Evolutionary conservation across 2,888 invertebrate genomes (phyloP).

Genomic region (Lasius platythorax): DNA sequence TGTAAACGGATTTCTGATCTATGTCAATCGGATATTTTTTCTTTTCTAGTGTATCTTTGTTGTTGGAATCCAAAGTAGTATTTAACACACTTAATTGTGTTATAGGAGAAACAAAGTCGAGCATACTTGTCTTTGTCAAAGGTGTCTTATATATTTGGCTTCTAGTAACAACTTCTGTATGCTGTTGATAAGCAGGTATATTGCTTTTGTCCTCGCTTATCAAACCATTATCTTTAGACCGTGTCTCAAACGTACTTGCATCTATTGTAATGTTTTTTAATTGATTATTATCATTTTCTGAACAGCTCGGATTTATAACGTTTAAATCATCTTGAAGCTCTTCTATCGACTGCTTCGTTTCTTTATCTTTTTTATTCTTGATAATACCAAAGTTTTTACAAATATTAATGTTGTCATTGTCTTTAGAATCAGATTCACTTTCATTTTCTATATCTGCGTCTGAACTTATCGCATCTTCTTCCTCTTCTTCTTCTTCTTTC

Average conservation of each 20-base stretch:
- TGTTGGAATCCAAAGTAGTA: conserved; percentile 62
- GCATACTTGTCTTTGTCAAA: conserved; percentile 63
- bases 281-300: conserved; percentile 13
- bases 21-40: conserved; percentile 35
- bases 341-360: conserved; percentile 76
- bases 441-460: conserved; percentile 42
- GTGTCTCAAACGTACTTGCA: conserved; percentile 72
- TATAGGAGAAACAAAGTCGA: conserved; percentile 86
- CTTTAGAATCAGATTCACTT: conserved; percentile 25
- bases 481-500: conserved; percentile 72
- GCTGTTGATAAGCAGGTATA: conserved; percentile 63
- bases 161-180: conserved; percentile 44
- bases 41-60: conserved; percentile 56
- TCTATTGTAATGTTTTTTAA: conserved; percentile 65
- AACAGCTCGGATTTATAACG: conserved; percentile 48
- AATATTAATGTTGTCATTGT: conserved; percentile 12
- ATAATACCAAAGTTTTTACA: conserved; percentile 6
- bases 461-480: conserved; percentile 1
- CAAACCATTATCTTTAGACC: conserved; percentile 65
- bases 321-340: conserved; percentile 79
- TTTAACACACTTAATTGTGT: conserved; percentile 85
- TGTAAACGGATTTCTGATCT: conserved; percentile 28
- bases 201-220: conserved; percentile 63
- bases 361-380: conserved; percentile 59
- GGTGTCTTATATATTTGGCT: conserved; percentile 78